Percentiles rank a stretch among this genome's conserved stretches.
phyloP scores from a whole-genome alignment of 2,888 invertebrate species.

The Ecliptopera silaceata region DNA sequence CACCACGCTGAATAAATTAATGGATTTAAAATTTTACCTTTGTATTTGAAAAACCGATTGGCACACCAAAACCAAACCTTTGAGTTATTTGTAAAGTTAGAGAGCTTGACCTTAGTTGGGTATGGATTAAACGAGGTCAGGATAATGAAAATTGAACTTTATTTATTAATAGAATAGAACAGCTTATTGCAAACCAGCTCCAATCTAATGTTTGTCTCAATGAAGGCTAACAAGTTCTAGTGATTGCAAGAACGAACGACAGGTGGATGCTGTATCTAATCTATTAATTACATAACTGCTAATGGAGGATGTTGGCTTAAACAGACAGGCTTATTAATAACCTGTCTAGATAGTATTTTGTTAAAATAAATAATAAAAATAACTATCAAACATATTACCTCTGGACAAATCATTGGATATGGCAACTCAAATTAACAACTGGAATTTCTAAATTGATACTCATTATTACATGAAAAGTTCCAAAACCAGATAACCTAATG shows the following conservation, averaged over 20 bases:
- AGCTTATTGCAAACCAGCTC: conserved; percentile 11
- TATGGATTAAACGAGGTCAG: too few relatives aligned
- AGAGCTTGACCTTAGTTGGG: not conserved
- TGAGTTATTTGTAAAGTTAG: too few relatives aligned
- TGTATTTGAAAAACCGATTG: too few relatives aligned
- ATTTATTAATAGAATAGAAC: conserved; percentile 8
- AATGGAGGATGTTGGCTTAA: conserved; percentile 22
- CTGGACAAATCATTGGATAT: too few relatives aligned
- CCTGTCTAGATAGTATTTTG: conserved; percentile 5
- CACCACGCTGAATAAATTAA: too few relatives aligned
- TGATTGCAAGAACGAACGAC: conserved; percentile 18
- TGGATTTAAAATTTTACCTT: too few relatives aligned
- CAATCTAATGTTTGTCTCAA: conserved; percentile 17
- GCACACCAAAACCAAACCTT: too few relatives aligned
- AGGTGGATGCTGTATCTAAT: conserved; percentile 29
- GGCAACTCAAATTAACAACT: too few relatives aligned
- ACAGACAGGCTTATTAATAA: conserved; percentile 20
- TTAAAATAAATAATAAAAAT: not conserved
- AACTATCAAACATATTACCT: too few relatives aligned
- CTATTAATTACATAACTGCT: conserved; percentile 33
- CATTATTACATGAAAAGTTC: too few relatives aligned
- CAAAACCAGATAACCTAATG: too few relatives aligned
- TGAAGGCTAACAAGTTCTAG: conserved; percentile 31
- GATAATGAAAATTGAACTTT: not conserved
- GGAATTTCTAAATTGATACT: too few relatives aligned